Conservation (phyloP, 1,140 invertebrate species). For the Teleopsis dalmanni region DNA sequence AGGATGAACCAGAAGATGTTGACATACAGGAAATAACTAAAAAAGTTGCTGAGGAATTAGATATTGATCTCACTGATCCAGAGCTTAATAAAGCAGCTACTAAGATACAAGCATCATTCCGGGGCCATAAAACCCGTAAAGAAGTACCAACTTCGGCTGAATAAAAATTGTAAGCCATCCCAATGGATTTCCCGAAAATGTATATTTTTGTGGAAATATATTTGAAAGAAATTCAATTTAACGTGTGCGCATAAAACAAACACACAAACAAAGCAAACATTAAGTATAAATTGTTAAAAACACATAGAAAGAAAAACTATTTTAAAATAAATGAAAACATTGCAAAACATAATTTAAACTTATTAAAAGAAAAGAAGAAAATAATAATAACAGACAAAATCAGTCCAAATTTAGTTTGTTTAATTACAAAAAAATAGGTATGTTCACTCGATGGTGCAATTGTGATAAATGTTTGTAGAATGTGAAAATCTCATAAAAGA, state of each 20-base stretch:
- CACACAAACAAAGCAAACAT: no score
- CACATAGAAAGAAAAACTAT: conserved; percentile 3
- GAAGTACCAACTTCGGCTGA: conserved; percentile 45
- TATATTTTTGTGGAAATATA: conserved; percentile 14
- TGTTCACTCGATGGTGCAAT: no score
- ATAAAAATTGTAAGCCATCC: conserved; percentile 20
- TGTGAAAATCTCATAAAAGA: no score
- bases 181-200: no score
- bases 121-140: conserved; percentile 81
- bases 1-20: conserved; percentile 44
- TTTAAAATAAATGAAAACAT: conserved; percentile 4
- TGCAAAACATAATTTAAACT: neutral
- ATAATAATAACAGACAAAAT: neutral
- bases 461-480: no score
- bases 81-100: conserved; percentile 85
- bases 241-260: no score
- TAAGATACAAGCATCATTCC: conserved; percentile 89
- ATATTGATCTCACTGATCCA: conserved; percentile 75
- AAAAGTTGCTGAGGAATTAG: conserved; percentile 57
- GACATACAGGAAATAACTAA: conserved; percentile 45
- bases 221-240: neutral
- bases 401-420: no score
- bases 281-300: no score
- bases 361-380: neutral
- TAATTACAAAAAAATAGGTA: no score